Conservation (phyloP, 2,113 vertebrate species). For the Thunnus maccoyii region DNA sequence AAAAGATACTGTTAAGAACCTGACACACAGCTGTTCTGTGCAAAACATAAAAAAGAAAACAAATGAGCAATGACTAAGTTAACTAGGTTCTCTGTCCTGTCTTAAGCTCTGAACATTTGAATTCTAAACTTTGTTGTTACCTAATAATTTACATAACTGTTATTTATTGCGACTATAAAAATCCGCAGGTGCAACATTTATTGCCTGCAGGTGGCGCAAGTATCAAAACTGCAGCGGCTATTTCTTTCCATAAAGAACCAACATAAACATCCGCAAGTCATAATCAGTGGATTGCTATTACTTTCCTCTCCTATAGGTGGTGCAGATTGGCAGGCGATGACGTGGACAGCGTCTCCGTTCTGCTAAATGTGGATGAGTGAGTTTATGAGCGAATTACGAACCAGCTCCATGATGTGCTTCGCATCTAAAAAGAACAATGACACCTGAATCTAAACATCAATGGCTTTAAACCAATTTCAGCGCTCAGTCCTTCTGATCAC, state of each 20-base stretch:
- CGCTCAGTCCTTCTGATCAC: conserved; percentile 5
- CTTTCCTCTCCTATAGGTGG: conserved; percentile 18
- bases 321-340: conserved; percentile 1
- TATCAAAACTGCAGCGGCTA: neutral
- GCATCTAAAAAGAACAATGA: neutral
- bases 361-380: conserved; percentile 5
- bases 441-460: conserved; percentile 26
- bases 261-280: neutral
- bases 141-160: neutral
- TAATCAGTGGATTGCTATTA: neutral
- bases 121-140: conserved; percentile 5
- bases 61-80: neutral
- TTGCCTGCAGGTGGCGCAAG: conserved; percentile 20
- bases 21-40: neutral
- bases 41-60: neutral
- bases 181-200: conserved; percentile 13
- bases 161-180: neutral
- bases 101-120: conserved; percentile 2
- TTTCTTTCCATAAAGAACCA: neutral
- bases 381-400: neutral
- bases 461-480: conserved; percentile 1
- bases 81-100: neutral
- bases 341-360: neutral
- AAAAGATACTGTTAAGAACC: neutral
- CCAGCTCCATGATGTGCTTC: conserved; percentile 26